phyloP scores from a whole-genome alignment of 2,888 invertebrate genomes.

The Gastracanthus pulcherrimus region DNA sequence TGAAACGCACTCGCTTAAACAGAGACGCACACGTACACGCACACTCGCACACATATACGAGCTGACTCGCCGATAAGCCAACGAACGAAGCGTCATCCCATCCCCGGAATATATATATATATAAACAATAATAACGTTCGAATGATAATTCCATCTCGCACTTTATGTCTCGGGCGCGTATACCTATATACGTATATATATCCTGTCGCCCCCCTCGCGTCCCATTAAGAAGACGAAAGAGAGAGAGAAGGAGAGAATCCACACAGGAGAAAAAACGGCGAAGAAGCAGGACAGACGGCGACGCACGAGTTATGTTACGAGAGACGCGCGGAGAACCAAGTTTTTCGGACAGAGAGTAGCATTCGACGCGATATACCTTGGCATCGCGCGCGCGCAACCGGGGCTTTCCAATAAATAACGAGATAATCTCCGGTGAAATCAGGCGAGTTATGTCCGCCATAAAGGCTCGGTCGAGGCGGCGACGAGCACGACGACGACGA shows the following conservation, averaged over 20 bases:
- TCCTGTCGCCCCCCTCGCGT: not conserved
- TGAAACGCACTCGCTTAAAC: conserved; percentile 11
- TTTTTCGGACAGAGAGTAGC: conserved; percentile 33
- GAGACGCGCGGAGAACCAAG: conserved; percentile 5
- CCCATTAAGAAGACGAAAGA: conserved; percentile 45
- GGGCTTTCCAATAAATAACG: conserved; percentile 75
- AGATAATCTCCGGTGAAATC: conserved; percentile 76
- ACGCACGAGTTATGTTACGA: conserved; percentile 39
- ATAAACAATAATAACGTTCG: conserved; percentile 40
- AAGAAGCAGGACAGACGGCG: not conserved
- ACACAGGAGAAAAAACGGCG: not conserved
- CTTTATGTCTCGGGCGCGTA: not conserved
- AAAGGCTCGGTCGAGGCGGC: conserved; percentile 70
- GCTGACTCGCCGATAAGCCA: not conserved
- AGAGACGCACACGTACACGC: not conserved
- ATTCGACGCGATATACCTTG: conserved; percentile 26
- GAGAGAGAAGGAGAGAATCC: conserved; percentile 29
- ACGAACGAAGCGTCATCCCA: conserved; percentile 5
- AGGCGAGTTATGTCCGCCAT: conserved; percentile 74
- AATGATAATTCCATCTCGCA: conserved; percentile 31
- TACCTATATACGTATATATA: no score
- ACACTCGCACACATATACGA: not conserved
- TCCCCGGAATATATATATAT: not conserved
- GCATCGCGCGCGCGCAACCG: not conserved
- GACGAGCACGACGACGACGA: no score